Evolutionary conservation across 2,797 vertebrate genomes (phyloP), one percentile per base, ranked within the genome.

Genomic region (Halcyon badia): DNA sequence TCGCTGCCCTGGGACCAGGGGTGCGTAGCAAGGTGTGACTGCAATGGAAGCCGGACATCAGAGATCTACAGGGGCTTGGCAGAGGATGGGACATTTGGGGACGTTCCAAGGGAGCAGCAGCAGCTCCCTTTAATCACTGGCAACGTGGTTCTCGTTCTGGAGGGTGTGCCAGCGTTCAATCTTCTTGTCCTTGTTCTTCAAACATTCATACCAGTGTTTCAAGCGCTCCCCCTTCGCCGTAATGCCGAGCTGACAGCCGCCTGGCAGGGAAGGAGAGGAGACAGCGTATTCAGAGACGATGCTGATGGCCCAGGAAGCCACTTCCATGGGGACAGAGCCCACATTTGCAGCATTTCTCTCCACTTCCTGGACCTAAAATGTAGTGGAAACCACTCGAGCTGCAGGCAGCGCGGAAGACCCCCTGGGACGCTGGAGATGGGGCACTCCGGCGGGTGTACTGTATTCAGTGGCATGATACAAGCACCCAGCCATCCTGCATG

Each of bases 171-270:
- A 99, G 93, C 99, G 99, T 94, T 99, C 99, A 0, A 99, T 99
- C 98, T 98, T 99, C 99, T 99, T 99, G 98, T 99, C 99, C 97
- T 99, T 99, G 98, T 99, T 99, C 98, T 99, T 99, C 97, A 99
- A 89, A 76, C 99, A 99, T 95, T 99, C 99, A 2, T 99, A 99
- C 99, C 99, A 99, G 98, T 99, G 99, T 98, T 99, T 99, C 97
- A 99, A 98, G 83, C 99, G 97, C 95, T 99, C 99, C 7, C 99
- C 99, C 96, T 99, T 99, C 66, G 99, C 99, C 2, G 98, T 99
- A 96, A 99, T 99, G 54, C 99, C 99, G 64, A 99, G 98, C 97
- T 99, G 99, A 96, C 99, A 99, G 14, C 99, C 99, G 3, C 99
- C 99, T 99, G 97, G 44, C 37, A 14, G 44, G 15, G 65, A 31